Percentiles rank a stretch among this genome's conserved stretches.
phyloP scores from a whole-genome alignment of 2,113 vertebrate genomes.

The Promerops cafer region DNA sequence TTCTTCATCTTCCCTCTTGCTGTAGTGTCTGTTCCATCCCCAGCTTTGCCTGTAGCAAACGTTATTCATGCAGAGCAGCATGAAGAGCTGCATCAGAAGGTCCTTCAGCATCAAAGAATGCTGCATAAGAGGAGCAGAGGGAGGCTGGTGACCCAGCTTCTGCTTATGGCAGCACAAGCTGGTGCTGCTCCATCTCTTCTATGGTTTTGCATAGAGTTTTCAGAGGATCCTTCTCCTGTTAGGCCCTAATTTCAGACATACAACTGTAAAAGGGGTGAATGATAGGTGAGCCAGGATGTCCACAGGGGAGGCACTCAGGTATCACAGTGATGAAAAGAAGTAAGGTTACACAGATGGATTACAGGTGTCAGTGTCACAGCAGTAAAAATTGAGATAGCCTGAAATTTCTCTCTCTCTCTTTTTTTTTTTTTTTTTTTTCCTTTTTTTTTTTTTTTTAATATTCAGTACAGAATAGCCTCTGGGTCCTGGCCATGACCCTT shows the following conservation, averaged over 20 bases:
- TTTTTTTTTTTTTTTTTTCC: neutral
- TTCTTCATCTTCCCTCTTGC: neutral
- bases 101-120: neutral
- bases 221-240: neutral
- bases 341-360: neutral
- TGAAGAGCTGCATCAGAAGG: neutral
- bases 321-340: neutral
- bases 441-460: neutral
- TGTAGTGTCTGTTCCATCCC: neutral
- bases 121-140: neutral
- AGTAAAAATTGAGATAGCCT: neutral
- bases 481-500: neutral
- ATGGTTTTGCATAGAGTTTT: neutral
- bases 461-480: neutral
- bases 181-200: neutral
- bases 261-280: neutral
- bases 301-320: neutral
- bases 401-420: neutral
- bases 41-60: neutral
- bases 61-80: neutral
- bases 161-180: rapidly evolving
- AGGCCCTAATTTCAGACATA: neutral
- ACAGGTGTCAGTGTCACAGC: neutral
- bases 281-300: neutral
- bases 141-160: neutral